Conservation (phyloP, 2,113 vertebrate species). For the Etheostoma spectabile region DNA sequence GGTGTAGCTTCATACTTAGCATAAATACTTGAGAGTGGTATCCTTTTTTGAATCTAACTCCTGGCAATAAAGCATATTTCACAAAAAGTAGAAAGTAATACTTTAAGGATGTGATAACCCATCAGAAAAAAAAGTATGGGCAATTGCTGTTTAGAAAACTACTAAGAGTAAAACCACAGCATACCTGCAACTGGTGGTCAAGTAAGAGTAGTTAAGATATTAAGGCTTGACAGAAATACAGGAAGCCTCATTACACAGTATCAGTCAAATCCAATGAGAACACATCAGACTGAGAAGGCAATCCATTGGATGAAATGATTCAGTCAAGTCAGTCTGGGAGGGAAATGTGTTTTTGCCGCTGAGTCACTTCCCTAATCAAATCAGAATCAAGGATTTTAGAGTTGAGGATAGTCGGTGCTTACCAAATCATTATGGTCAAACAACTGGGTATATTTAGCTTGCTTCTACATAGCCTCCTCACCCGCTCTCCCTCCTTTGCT, state of each 20-base stretch:
- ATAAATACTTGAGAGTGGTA: background rate
- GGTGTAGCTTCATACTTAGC: background rate
- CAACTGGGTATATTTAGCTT: slow-evolving; percentile 63
- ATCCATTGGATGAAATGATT: slow-evolving; percentile 38
- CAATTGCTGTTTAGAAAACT: background rate
- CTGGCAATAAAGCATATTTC: background rate
- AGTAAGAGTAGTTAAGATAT: slow-evolving; percentile 1
- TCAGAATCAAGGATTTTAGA: slow-evolving; percentile 60
- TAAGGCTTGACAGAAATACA: slow-evolving; percentile 15
- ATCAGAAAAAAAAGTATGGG: background rate
- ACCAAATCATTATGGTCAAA: slow-evolving; percentile 65
- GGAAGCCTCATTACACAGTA: background rate
- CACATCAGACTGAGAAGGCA: slow-evolving; percentile 29
- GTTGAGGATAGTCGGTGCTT: slow-evolving; percentile 41
- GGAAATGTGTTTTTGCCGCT: slow-evolving; percentile 46
- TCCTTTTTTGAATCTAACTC: background rate
- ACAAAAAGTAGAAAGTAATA: background rate
- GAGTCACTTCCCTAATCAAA: slow-evolving; percentile 68
- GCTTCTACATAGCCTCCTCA: slow-evolving; percentile 40
- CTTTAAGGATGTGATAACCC: background rate
- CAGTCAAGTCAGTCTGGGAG: slow-evolving; percentile 42
- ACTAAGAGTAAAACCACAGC: background rate
- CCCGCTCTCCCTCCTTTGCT: slow-evolving; percentile 18
- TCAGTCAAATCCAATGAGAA: slow-evolving; percentile 40
- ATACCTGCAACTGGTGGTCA: background rate